Evolutionary conservation across 1,140 invertebrate species (phyloP).

Genomic region (Magallana angulata): DNA sequence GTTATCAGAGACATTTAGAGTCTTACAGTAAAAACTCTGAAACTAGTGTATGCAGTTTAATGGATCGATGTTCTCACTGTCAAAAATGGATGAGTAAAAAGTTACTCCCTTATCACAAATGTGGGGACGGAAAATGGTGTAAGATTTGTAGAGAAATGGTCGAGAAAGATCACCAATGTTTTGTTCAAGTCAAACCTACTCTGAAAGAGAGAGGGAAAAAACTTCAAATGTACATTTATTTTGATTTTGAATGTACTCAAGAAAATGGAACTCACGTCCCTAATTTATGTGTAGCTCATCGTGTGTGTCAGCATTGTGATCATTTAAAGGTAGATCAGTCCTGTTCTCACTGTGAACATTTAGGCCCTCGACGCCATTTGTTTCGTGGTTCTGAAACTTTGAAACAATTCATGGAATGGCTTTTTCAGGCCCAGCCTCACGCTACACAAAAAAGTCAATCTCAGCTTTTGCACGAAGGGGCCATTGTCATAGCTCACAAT

Average conservation of each 20-base stretch:
- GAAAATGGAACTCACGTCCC: background rate
- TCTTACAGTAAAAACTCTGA: too few species aligned
- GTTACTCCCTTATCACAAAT: background rate
- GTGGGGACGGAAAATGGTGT: background rate
- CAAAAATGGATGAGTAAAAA: background rate
- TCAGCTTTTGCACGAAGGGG: background rate
- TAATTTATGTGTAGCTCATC: background rate
- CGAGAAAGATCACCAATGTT: background rate
- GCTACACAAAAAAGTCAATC: background rate
- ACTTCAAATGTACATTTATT: background rate
- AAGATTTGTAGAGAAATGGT: background rate
- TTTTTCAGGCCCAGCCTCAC: background rate
- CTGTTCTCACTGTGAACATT: background rate
- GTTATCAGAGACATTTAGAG: too few species aligned
- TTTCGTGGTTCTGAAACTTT: background rate
- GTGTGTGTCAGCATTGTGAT: background rate
- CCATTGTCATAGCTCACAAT: constrained; percentile 21
- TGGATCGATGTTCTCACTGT: background rate
- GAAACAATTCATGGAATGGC: background rate
- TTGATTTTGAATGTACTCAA: background rate
- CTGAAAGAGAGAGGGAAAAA: background rate
- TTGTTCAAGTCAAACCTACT: background rate
- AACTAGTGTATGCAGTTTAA: background rate
- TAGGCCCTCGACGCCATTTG: background rate
- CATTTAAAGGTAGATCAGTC: background rate